Conservation (phyloP, 2,888 invertebrate genomes). For the Serripes groenlandicus region DNA sequence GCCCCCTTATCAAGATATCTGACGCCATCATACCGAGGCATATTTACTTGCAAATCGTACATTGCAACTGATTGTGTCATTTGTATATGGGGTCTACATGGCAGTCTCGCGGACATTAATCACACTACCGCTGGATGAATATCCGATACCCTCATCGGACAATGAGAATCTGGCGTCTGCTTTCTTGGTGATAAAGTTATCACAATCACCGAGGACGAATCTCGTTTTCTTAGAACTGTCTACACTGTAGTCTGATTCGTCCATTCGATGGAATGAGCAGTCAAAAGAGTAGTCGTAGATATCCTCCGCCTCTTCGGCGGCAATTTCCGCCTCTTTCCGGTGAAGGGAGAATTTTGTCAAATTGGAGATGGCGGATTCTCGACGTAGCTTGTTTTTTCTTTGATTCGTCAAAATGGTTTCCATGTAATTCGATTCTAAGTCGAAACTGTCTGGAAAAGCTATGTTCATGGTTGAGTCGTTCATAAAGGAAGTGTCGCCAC, state of each 20-base stretch:
- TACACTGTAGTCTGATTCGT: constrained; percentile 1
- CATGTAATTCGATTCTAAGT: not conserved
- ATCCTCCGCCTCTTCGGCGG: constrained; percentile 9
- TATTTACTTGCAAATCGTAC: too few species aligned
- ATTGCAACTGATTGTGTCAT: too few species aligned
- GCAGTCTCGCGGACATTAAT: too few species aligned
- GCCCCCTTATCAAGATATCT: too few species aligned
- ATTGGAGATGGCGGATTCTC: constrained; percentile 32
- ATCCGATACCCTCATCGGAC: constrained; percentile 30
- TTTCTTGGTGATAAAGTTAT: not conserved
- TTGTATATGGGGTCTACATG: too few species aligned
- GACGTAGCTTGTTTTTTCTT: constrained; percentile 20
- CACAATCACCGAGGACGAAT: not conserved
- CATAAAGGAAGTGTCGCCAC: constrained; percentile 30
- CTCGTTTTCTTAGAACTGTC: constrained; percentile 19
- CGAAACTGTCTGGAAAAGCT: constrained; percentile 31
- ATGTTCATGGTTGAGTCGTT: constrained; percentile 18
- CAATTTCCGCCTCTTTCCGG: not conserved
- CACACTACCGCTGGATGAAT: constrained; percentile 25
- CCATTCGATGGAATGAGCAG: constrained; percentile 36
- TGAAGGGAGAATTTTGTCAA: constrained; percentile 18
- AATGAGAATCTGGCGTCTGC: not conserved
- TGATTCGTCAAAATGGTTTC: not conserved
- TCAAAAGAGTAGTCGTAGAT: constrained; percentile 47
- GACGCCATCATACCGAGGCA: too few species aligned